Evolutionary conservation across 2,113 vertebrate genomes (phyloP).

Genomic region (Onychorhynchus coronatus): DNA sequence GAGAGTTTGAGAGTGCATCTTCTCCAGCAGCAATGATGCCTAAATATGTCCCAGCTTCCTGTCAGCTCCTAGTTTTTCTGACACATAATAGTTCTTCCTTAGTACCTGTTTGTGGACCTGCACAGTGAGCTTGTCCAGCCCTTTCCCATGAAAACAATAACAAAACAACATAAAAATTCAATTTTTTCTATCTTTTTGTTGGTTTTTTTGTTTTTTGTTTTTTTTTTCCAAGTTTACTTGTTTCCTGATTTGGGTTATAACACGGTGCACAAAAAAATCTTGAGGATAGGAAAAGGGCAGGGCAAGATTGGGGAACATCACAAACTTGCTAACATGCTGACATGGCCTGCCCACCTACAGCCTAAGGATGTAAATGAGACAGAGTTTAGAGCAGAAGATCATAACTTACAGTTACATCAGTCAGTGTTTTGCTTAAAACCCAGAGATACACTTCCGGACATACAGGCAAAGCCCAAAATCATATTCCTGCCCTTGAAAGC

Average conservation of each 20-base stretch:
- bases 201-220: no score
- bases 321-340: no score
- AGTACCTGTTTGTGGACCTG: neutral
- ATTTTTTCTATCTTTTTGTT: neutral
- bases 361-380: no score
- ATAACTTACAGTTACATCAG: neutral
- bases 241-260: no score
- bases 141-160: neutral
- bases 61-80: neutral
- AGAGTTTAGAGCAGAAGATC: no score
- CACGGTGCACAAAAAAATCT: no score
- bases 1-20: neutral
- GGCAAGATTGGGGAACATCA: no score
- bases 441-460: neutral
- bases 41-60: fast-evolving
- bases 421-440: neutral
- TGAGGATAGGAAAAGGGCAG: no score
- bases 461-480: neutral
- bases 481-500: neutral
- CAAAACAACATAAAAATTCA: neutral
- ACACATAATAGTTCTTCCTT: neutral
- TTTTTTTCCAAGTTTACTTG: neutral
- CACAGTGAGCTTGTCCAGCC: neutral
- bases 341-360: no score
- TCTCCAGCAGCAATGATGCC: neutral